These are phyloP conservation scores for Zaprionus ghesquierei DNA, from an alignment of 1,140 invertebrate genomes.

Conservation along the genomic window DNA sequence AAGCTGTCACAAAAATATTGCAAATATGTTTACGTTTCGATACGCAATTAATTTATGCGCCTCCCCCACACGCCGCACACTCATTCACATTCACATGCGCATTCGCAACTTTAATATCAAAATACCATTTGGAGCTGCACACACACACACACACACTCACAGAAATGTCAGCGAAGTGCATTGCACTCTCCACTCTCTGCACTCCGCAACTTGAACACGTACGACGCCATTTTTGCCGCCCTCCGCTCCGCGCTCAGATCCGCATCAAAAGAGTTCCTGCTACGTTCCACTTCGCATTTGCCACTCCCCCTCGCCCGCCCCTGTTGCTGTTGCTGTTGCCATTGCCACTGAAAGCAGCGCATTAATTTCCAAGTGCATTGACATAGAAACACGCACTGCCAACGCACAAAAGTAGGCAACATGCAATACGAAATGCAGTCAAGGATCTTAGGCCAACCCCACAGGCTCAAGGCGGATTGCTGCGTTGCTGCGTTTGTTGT, in stretches of 20 bases:
- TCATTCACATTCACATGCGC: constrained; percentile 8
- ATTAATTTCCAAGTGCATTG: constrained; percentile 73
- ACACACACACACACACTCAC: not conserved
- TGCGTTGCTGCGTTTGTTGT: constrained; percentile 1
- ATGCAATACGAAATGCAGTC: constrained; percentile 27
- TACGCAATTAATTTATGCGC: constrained; percentile 41
- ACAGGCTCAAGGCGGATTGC: not conserved
- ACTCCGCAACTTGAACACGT: constrained; percentile 68
- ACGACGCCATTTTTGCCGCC: constrained; percentile 38
- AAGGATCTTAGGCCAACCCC: constrained; percentile 13
- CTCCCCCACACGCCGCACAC: constrained; percentile 10
- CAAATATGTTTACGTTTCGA: constrained; percentile 40
- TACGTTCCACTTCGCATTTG: constrained; percentile 28
- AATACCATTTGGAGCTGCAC: constrained; percentile 48
- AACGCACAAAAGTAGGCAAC: constrained; percentile 62
- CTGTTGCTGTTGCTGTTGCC: not conserved
- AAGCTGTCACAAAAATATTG: not conserved
- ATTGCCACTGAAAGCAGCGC: constrained; percentile 6
- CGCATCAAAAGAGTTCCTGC: constrained; percentile 15
- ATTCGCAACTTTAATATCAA: constrained; percentile 58
- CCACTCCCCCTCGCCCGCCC: not conserved
- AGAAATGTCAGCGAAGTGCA: constrained; percentile 63
- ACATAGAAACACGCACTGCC: constrained; percentile 67
- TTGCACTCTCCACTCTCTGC: constrained; percentile 46
- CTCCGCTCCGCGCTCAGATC: constrained; percentile 16